Evolutionary conservation across 2,888 invertebrate genomes (phyloP), one percentile per base, ranked within the genome.

Genomic region (Tetramorium bicarinatum): DNA sequence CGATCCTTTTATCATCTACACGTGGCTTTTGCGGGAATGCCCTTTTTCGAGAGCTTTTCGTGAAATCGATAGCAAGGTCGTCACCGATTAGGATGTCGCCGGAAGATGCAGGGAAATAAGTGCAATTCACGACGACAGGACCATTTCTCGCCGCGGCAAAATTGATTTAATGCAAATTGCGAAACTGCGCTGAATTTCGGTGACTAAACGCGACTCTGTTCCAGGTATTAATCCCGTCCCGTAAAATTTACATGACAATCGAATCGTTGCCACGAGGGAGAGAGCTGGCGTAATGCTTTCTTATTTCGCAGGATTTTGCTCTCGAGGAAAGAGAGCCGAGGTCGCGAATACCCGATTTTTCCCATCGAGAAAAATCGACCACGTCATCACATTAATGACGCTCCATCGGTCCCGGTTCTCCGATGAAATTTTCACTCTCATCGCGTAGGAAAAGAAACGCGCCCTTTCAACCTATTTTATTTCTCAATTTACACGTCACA

Each of bases 161-260:
- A 91, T 91, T 87, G 88, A 91, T 86, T 88, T 69, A 75, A 90
- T 90, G 89, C 85, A 90, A 92, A 92, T 92, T 86, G 62, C 69
- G 18, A 77, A 87, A 88, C 83, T 83, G 79, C 80, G 86, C 66
- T 71, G 87, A 89, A 90, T 91, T 90, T 86, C 85, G 79, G 54
- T 56, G 87, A 88, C 85, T 86, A 88, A 86, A 88, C 83, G 61
- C 59, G 49, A 66, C 15, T 34, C 29, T 44, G 41, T 49, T 71
- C 56, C 59, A 52, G 41, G 69, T 34, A 87, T 86, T 82, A 79
- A 86, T 84, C 18, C 41, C 34, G 66, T 64, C n/a, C 15, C 62
- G 18, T 47, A 47, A 69, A 69, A 87, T 89, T 83, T 88, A 69
- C 89, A 87, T 90, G 83, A 83, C 54, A 87, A 88, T 87, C 67